Evolutionary conservation across 2,113 vertebrate genomes (phyloP).

Genomic region (Malurus melanocephalus): DNA sequence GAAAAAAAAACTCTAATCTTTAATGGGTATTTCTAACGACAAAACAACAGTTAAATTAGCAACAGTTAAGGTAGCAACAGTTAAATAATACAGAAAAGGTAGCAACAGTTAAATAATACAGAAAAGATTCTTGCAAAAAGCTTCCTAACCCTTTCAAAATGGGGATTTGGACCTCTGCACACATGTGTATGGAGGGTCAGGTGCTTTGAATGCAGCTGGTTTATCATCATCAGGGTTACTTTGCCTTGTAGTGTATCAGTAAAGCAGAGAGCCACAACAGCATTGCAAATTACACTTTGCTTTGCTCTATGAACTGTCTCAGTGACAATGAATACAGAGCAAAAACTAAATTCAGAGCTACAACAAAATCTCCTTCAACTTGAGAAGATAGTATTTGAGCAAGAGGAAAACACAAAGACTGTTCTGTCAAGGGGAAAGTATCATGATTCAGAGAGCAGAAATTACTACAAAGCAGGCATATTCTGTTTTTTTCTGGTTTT

Average conservation of each 20-base stretch:
- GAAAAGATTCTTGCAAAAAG: background rate
- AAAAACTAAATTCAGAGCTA: background rate
- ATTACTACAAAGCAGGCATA: background rate
- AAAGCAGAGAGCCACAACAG: background rate
- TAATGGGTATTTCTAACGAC: background rate
- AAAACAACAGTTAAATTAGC: background rate
- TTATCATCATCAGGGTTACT: background rate
- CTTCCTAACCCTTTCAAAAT: background rate
- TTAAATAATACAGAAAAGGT: background rate
- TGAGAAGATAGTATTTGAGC: background rate
- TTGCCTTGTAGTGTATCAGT: background rate
- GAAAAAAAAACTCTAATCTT: background rate
- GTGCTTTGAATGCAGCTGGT: background rate
- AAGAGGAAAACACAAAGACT: background rate
- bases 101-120: background rate
- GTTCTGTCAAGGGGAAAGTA: background rate
- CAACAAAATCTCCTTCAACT: background rate
- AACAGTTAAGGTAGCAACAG: background rate
- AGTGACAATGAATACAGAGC: background rate
- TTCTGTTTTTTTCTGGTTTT: background rate
- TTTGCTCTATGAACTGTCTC: background rate
- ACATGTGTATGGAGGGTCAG: background rate
- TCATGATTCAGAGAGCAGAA: background rate
- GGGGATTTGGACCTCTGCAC: background rate
- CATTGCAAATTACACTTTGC: background rate